Base-by-base conservation (phyloP, 2,113 vertebrate genomes). In the Pelodiscus sinensis region DNA sequence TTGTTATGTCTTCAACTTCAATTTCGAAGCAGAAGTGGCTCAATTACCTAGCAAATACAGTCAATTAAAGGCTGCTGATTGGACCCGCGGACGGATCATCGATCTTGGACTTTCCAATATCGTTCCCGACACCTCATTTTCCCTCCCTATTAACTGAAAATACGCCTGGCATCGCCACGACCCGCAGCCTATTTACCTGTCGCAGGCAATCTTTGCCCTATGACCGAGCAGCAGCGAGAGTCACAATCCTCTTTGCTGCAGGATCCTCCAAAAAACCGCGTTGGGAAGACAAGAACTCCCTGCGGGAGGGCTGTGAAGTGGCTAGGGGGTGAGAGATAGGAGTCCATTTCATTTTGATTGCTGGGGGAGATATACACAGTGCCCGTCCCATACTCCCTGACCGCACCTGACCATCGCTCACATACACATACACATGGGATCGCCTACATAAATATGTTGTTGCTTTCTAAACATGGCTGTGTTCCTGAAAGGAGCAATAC, bases 71-170 rank as follows among this genome's bases (percentile, higher is more conserved):
- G 96, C 96, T 97, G 96, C 98, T 99, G 98, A 99, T 99, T 99
- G 98, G 98, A 98, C 97, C 98, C 97, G 97, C 98, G 97, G 97
- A 97, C 86, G 97, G 97, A 98, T 98, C 98, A 99, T 99, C 98
- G 99, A 99, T 99, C 98, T 98, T 98, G 97, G 98, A 97, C 98
- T 98, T 98, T 99, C 98, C 98, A 99, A 98, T 99, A 98, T 98
- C 97, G 97, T 93, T 98, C 93, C 97, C 98, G 98, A 99, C 98
- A 99, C 98, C 98, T 99, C 98, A 99, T 99, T 99, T 98, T 98
- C 98, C 97, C 97, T 98, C 98, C 98, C 98, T 99, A 98, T 99
- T 99, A 99, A 97, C 96, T 97, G 98, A 98, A 99, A 99, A 99
- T 98, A 98, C 98, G 98, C 98, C 97, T 97, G 97, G 97, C 97